Evolutionary conservation across 1,140 invertebrate genomes (phyloP), one percentile per base, ranked within the genome.

Genomic region (Mactra quadrangularis): DNA sequence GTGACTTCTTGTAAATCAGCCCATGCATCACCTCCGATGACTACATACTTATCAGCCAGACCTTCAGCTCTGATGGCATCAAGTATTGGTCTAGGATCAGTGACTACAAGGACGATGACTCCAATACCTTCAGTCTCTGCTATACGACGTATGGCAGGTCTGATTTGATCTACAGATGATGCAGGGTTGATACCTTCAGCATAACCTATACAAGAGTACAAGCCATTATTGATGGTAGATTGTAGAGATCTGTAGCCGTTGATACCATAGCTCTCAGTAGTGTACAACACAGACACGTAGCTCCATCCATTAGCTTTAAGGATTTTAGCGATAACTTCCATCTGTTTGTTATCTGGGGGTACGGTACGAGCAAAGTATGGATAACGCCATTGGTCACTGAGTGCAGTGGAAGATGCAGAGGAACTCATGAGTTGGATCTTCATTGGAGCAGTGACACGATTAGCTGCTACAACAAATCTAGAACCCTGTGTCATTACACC

Each of bases 351-450:
- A 93, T 97, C 96, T 0, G 96, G 96, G 17, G 96, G 96, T 29
- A 97, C 96, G 1, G 96, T 96, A 13, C 96, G 94, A 64, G 96
- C 93, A 93, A 97, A 97, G 87, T 96, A 96, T 55, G 95, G 95
- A 93, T 95, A 97, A 86, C 95, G 94, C 84, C 94, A 94, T 91
- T 96, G 96, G 90, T 96, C 95, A 72, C 95, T 96, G 45, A 97
- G 92, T 90, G 96, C 95, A 68, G 94, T 55, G 13, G 95, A 95
- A 2, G 96, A 96, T 1, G 96, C 95, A 7, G 95, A 96, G 91
- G 96, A 96, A 41, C 96, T 96, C 85, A 97, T 95, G 35, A 89
- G 87, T 6, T 88, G 86, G 1, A 90, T 85, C 47, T 79, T 81
- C 0, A 87, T 45, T 4, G 87, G 85, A 25, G 88, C 70, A 17